Evolutionary conservation across 23 tunicate species (phyloP).

Genomic region (Phallusia fumigata): DNA sequence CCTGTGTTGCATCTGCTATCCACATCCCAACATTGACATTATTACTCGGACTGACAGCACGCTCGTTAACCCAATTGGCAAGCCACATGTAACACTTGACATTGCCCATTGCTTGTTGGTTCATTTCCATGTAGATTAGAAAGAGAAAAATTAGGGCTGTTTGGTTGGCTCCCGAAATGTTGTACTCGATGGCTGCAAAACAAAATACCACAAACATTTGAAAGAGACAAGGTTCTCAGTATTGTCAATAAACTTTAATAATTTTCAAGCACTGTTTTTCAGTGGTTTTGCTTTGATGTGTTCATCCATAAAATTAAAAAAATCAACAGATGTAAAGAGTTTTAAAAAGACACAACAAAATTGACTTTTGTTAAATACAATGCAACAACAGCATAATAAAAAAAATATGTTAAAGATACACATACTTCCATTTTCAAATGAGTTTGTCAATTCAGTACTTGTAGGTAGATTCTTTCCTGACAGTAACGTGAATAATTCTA

Average conservation of each 20-base stretch:
- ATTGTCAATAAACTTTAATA: too few relatives aligned
- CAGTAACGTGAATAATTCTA: constrained; percentile 41
- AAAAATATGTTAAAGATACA: neutral
- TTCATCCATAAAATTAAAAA: neutral
- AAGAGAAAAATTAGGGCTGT: constrained; percentile 44
- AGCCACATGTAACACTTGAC: constrained; percentile 58
- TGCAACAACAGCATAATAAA: too few relatives aligned
- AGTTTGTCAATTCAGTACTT: constrained; percentile 19
- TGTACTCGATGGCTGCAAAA: neutral
- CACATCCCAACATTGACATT: constrained; percentile 13
- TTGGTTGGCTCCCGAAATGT: constrained; percentile 27
- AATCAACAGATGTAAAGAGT: too few relatives aligned
- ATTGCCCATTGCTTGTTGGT: constrained; percentile 26
- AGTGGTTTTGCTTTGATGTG: too few relatives aligned
- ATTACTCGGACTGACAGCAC: neutral
- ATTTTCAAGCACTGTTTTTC: too few relatives aligned
- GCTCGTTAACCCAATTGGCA: constrained; percentile 74
- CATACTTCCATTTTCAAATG: constrained; percentile 27
- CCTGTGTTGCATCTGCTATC: neutral
- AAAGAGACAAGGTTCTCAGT: too few relatives aligned
- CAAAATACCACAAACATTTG: neutral
- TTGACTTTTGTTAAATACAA: too few relatives aligned
- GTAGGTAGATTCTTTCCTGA: constrained; percentile 43
- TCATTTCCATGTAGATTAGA: constrained; percentile 47
- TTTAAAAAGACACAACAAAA: too few relatives aligned